These are phyloP conservation scores for Chromobotia macracanthus DNA, from an alignment of 2,797 vertebrate species.

Conservation along the genomic window DNA sequence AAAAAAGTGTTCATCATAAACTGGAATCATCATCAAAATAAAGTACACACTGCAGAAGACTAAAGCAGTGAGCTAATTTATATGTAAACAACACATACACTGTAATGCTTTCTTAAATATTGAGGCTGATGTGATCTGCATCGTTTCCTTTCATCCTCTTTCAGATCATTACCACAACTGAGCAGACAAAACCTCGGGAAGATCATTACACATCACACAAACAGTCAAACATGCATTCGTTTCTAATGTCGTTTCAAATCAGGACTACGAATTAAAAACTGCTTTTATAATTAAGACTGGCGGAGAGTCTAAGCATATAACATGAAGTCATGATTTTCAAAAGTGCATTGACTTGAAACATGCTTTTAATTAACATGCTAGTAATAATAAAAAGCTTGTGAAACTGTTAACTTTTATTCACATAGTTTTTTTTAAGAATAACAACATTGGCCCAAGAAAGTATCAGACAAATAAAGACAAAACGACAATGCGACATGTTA, in stretches of 20 bases:
- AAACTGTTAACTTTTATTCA: no score
- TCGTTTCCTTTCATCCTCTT: slow-evolving; percentile 43
- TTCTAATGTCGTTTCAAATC: slow-evolving; percentile 23
- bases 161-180: slow-evolving; percentile 49
- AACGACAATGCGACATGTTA: slow-evolving; percentile 1
- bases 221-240: slow-evolving; percentile 29
- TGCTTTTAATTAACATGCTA: no score
- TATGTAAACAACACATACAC: slow-evolving; percentile 28
- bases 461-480: neutral
- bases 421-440: no score
- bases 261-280: slow-evolving; percentile 24
- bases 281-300: slow-evolving; percentile 10
- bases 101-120: slow-evolving; percentile 49
- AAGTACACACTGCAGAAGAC: no score
- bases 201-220: slow-evolving; percentile 56
- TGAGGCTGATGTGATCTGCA: slow-evolving; percentile 44
- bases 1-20: slow-evolving; percentile 1
- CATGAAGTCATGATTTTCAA: no score
- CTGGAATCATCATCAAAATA: neutral
- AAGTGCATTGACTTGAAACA: no score
- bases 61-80: no score
- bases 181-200: slow-evolving; percentile 41
- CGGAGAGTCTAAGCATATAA: no score
- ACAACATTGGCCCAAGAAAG: no score
- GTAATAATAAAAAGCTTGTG: no score